Conservation (phyloP, 2,797 vertebrate species). For the Apogon hyalosoma region DNA sequence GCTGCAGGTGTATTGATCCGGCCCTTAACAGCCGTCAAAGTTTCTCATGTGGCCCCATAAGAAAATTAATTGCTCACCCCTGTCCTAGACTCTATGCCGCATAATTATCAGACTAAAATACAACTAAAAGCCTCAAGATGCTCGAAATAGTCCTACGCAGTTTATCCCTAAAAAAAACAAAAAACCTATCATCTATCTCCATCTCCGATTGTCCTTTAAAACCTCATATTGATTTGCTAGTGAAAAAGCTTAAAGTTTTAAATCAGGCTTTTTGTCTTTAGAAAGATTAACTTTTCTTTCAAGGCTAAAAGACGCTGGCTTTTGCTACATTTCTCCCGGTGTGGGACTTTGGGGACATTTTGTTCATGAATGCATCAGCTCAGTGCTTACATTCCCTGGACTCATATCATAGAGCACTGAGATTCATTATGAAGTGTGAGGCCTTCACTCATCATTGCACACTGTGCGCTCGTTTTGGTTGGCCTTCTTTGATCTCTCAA, state of each 20-base stretch:
- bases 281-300: not conserved
- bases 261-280: not conserved
- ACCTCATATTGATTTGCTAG: not conserved
- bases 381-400: constrained; percentile 11
- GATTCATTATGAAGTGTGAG: constrained; percentile 15
- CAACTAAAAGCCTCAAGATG: too few relatives aligned
- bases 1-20: too few relatives aligned
- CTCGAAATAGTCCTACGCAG: too few relatives aligned
- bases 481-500: constrained; percentile 10
- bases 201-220: too few relatives aligned
- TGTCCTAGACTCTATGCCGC: too few relatives aligned
- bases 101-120: too few relatives aligned
- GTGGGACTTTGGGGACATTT: constrained; percentile 13
- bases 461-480: constrained; percentile 20
- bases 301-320: not conserved
- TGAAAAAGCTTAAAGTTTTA: not conserved
- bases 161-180: too few relatives aligned
- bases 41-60: too few relatives aligned
- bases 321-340: not conserved
- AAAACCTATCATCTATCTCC: too few relatives aligned
- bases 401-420: constrained; percentile 25
- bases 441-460: constrained; percentile 25
- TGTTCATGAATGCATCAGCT: constrained; percentile 17
- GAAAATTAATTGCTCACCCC: too few relatives aligned
- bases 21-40: too few relatives aligned